Evolutionary conservation across 2,113 vertebrate species (phyloP).

Genomic region (Amphiprion ocellaris): DNA sequence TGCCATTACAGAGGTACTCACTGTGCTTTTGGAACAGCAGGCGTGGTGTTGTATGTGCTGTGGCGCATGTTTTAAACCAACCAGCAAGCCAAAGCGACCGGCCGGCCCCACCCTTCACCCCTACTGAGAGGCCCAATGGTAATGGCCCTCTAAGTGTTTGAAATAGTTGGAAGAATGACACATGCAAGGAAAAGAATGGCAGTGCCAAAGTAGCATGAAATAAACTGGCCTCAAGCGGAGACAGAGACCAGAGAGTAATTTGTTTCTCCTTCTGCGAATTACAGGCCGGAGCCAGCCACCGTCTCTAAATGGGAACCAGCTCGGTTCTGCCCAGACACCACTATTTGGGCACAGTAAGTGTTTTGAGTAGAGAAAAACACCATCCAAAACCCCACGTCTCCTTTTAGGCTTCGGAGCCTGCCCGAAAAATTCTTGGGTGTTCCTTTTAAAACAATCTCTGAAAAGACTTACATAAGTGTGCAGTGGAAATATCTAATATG

Average conservation of each 20-base stretch:
- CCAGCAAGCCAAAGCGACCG: conserved; percentile 34
- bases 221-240: conserved; percentile 70
- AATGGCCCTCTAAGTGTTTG: conserved; percentile 67
- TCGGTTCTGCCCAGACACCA: conserved; percentile 71
- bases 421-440: conserved; percentile 70
- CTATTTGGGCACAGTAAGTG: conserved; percentile 69
- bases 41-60: conserved; percentile 44
- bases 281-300: conserved; percentile 74
- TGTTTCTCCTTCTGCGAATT: conserved; percentile 74
- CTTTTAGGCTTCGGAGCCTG: conserved; percentile 53
- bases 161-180: conserved; percentile 73
- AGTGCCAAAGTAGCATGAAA: conserved; percentile 66
- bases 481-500: conserved; percentile 70
- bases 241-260: conserved; percentile 79
- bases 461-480: conserved; percentile 59
- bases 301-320: conserved; percentile 76
- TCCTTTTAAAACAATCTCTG: conserved; percentile 69
- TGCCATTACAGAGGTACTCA: not conserved
- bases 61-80: conserved; percentile 48
- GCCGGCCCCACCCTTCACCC: conserved; percentile 55
- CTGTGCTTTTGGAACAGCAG: not conserved
- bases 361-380: conserved; percentile 62
- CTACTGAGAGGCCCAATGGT: conserved; percentile 51
- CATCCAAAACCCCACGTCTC: conserved; percentile 73
- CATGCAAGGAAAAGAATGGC: conserved; percentile 66